These are phyloP conservation scores for Malaclemys terrapin DNA, from an alignment of 2,113 vertebrate genomes.

Conservation along the genomic window DNA sequence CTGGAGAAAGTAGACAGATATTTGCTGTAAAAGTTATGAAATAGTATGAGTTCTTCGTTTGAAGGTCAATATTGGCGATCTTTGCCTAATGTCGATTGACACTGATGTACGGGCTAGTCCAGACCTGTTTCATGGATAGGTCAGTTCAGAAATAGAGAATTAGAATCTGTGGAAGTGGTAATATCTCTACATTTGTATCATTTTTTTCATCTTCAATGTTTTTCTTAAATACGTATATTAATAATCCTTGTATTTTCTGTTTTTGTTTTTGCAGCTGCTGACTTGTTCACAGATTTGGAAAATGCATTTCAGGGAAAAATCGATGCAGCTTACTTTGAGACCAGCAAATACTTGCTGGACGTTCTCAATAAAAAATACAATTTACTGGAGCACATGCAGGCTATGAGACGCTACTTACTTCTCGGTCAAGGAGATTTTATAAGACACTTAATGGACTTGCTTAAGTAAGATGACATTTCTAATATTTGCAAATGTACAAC, in stretches of 20 bases:
- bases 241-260: background rate
- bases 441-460: conserved; percentile 97
- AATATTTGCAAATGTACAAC: background rate
- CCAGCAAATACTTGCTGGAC: conserved; percentile 94
- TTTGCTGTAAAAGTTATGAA: background rate
- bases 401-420: conserved; percentile 96
- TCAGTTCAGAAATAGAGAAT: background rate
- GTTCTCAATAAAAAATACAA: conserved; percentile 95
- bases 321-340: conserved; percentile 96
- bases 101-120: background rate
- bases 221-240: background rate
- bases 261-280: conserved; percentile 82
- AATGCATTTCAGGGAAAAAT: conserved; percentile 97
- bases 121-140: background rate
- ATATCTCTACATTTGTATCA: background rate
- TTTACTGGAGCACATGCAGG: conserved; percentile 96
- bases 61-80: background rate
- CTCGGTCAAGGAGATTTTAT: conserved; percentile 99
- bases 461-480: conserved; percentile 87
- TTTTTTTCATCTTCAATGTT: background rate
- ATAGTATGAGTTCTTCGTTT: background rate
- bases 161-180: background rate
- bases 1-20: background rate
- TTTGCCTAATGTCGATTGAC: background rate
- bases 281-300: conserved; percentile 95